Evolutionary conservation across 53 echinoderm and acorn worm genomes (phyloP).

Genomic region (Antedon mediterranea): DNA sequence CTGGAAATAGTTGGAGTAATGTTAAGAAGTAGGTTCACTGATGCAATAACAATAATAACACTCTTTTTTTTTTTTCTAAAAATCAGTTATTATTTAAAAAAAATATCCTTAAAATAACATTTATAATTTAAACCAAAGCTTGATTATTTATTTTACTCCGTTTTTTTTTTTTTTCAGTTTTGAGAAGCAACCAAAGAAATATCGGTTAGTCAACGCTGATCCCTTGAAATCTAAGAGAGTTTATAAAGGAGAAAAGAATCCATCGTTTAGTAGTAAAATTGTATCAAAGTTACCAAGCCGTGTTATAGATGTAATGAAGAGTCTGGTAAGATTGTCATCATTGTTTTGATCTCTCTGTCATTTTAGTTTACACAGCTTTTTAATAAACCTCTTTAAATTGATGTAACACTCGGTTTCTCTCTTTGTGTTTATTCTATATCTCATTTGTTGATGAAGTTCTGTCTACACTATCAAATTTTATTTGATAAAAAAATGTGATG

Average conservation of each 20-base stretch:
- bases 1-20: slow-evolving; percentile 66
- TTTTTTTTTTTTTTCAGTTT: slow-evolving; percentile 30
- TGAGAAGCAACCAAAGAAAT: slow-evolving; percentile 44
- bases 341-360: too few species aligned
- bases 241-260: slow-evolving; percentile 24
- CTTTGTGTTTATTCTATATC: too few species aligned
- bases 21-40: slow-evolving; percentile 45
- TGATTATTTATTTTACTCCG: not conserved
- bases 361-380: too few species aligned
- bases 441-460: too few species aligned
- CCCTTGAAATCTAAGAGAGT: slow-evolving; percentile 32
- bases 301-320: slow-evolving; percentile 31
- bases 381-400: too few species aligned
- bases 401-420: too few species aligned
- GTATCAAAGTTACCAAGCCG: slow-evolving; percentile 54
- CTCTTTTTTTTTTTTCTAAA: too few species aligned
- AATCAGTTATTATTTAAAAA: too few species aligned
- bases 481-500: too few species aligned
- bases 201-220: slow-evolving; percentile 39
- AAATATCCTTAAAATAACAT: too few species aligned
- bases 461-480: too few species aligned
- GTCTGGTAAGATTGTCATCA: slow-evolving; percentile 53
- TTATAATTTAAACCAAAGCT: not conserved
- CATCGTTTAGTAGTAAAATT: slow-evolving; percentile 20
- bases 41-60: too few species aligned